Evolutionary conservation across 23 tunicate genomes (phyloP).

Genomic region (Corella eumyota): DNA sequence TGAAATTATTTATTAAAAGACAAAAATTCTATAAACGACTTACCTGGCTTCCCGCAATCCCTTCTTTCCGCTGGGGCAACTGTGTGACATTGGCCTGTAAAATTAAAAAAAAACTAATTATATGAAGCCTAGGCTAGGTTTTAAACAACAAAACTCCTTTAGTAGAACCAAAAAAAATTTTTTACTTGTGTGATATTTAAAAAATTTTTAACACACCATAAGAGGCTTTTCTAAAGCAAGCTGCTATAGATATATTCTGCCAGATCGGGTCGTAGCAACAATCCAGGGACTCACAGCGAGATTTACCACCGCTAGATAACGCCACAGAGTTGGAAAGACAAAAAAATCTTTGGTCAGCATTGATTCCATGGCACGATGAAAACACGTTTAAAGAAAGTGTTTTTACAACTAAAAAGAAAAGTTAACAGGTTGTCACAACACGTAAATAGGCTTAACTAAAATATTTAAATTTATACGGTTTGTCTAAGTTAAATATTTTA

Average conservation of each 20-base stretch:
- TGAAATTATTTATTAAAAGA: background rate
- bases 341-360: constrained; percentile 4
- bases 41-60: constrained; percentile 81
- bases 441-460: too few species aligned
- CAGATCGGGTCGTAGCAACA: constrained; percentile 70
- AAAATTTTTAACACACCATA: constrained; percentile 74
- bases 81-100: constrained; percentile 71
- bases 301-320: constrained; percentile 23
- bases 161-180: too few species aligned
- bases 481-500: background rate
- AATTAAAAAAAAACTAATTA: background rate
- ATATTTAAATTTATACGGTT: too few species aligned
- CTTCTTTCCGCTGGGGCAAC: constrained; percentile 35
- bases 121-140: background rate
- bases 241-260: constrained; percentile 35
- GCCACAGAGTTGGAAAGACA: constrained; percentile 64
- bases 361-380: constrained; percentile 10
- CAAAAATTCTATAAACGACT: background rate
- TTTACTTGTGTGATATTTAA: too few species aligned
- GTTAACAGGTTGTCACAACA: background rate
- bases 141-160: too few species aligned
- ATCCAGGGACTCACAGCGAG: constrained; percentile 20
- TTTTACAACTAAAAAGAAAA: constrained; percentile 2
- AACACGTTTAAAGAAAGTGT: constrained; percentile 2
- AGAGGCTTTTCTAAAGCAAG: constrained; percentile 43